A percentile compares a stretch with the other conserved stretches of the same genome.
These are phyloP conservation scores for Thalassarche chlororhynchos DNA, from an alignment of 2,113 vertebrate genomes.

Conservation along the genomic window DNA sequence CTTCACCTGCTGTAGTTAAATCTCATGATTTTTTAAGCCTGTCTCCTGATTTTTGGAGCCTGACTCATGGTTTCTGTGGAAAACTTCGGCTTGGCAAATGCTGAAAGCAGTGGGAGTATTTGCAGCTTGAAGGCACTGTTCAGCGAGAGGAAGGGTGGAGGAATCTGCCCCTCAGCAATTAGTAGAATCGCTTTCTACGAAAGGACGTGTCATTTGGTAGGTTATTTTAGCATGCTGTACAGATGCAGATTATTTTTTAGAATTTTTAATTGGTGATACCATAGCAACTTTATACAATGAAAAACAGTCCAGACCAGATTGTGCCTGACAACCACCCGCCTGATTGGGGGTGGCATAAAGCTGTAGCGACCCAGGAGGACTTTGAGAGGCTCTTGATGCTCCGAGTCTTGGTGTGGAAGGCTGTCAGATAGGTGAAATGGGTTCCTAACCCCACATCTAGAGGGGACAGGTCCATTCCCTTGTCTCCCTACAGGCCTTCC, in stretches of 20 bases:
- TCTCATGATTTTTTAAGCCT: conserved; percentile 54
- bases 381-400: neutral
- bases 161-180: conserved; percentile 71
- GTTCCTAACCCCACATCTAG: neutral
- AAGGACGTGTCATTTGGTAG: conserved; percentile 69
- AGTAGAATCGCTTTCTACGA: conserved; percentile 69
- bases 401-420: neutral
- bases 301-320: conserved; percentile 67
- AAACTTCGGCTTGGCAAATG: conserved; percentile 58
- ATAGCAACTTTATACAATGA: conserved; percentile 73
- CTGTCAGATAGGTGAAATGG: neutral
- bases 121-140: conserved; percentile 67
- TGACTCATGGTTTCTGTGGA: conserved; percentile 66
- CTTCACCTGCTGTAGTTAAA: conserved; percentile 46
- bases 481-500: neutral
- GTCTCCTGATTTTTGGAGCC: conserved; percentile 50
- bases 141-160: conserved; percentile 54
- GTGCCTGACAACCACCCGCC: conserved; percentile 63
- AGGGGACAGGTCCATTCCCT: neutral
- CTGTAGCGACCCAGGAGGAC: conserved; percentile 25
- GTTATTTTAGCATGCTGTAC: conserved; percentile 72
- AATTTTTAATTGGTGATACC: conserved; percentile 70
- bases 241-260: conserved; percentile 73
- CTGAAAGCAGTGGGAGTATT: conserved; percentile 66
- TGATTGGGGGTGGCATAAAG: conserved; percentile 66